Base-by-base conservation (phyloP, 92 coral and sea anemone species). In the Nematostella vectensis region DNA sequence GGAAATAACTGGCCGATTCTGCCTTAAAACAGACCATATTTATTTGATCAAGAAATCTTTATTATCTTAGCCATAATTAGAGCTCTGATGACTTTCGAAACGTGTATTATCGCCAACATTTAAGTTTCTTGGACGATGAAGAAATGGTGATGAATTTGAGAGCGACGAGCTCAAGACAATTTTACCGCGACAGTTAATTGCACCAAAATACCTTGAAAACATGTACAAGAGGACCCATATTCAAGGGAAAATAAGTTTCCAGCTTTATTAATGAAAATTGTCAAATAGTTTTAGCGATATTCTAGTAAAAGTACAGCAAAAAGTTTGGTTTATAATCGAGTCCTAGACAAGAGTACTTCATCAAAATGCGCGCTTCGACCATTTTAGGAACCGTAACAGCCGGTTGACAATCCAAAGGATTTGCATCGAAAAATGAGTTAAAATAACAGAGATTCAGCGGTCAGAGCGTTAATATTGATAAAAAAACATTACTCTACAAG, bases 361-460 rank as follows among this genome's bases (percentile, higher is more conserved):
- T 66, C 57, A 24, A 45, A 45, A 26, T 29, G 47, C 25, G 55
- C 72, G 19, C 13, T 28, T 17, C 12, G 30, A 54, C 38, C 22
- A 52, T 66, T 66, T 66, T 66, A 25, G 4, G 48, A 27, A 20
- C 27, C 10, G 31, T 48, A 33, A 66, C 63, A 54, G 72, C 62
- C 72, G 55, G 18, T 55, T 47, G 24, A 55, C 38, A 29, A 13
- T 29, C 22, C 24, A 28, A 44, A 3, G 6, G 29, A 54, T 36
- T 66, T 55, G 27, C 20, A 53, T 63, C 23, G 47, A 27, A 55
- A 53, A 66, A 66, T 27, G 62, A 19, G 20, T 51, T 55, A 3
- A 66, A 66, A 66, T 54, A 21, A 42, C 31, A 20, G 39, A 13
- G 11, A 53, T 55, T 22, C 28, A 29, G 1, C 6, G 13, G 25